A percentile compares a stretch with the other conserved stretches of the same genome.
Conservation (phyloP, 2,113 vertebrate species). For the Paracanthobrama guichenoti region DNA sequence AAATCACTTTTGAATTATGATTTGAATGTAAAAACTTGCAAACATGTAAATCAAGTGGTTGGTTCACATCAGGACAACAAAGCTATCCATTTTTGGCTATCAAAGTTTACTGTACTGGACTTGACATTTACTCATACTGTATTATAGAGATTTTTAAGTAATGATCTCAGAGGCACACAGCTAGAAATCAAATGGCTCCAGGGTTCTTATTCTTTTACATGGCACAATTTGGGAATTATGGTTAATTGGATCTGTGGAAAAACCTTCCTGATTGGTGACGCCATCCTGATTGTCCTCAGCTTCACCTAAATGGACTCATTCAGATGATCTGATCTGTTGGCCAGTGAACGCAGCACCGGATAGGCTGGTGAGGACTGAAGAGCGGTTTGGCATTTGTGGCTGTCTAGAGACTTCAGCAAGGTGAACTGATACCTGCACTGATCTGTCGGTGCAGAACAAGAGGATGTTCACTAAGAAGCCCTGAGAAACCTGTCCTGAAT, state of each 20-base stretch:
- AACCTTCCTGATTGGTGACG: neutral
- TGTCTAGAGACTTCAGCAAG: neutral
- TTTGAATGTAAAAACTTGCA: neutral
- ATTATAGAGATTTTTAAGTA: neutral
- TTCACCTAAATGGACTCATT: neutral
- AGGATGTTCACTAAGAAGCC: constrained; percentile 5
- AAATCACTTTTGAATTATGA: neutral
- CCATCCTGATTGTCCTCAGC: neutral
- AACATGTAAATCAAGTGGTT: neutral
- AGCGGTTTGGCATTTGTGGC: neutral
- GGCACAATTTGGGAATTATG: neutral
- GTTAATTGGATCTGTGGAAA: neutral
- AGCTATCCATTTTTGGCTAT: neutral
- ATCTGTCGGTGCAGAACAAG: neutral
- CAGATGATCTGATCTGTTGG: constrained; percentile 18
- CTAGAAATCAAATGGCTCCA: neutral
- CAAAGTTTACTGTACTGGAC: neutral
- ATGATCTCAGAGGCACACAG: neutral
- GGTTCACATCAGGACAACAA: constrained; percentile 6
- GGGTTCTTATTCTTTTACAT: neutral
- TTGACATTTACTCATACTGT: neutral
- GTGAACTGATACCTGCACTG: constrained; percentile 1
- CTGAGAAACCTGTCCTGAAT: neutral
- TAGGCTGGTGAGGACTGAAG: constrained; percentile 7
- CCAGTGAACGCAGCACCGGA: neutral